Evolutionary conservation across 1,140 invertebrate species (phyloP), one percentile per base, ranked within the genome.

Genomic region (Dinoponera quadriceps): DNA sequence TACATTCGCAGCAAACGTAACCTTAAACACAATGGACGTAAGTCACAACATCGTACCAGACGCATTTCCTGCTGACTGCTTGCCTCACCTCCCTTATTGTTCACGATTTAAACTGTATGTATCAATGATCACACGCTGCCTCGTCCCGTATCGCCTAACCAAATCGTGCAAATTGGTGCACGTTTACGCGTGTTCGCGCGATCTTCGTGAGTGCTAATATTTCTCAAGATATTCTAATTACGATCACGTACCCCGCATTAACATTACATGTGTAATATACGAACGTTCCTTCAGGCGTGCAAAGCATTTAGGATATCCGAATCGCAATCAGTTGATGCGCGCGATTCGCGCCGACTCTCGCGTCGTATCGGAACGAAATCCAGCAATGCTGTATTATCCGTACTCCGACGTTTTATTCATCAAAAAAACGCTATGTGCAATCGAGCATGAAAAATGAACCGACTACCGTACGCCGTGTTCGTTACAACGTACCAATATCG

Each of bases 181-280:
- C 7, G 33, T 33, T 2, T 33, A 33, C 2, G 33, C 33, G 33
- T 33, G n/a, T n/a, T n/a, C 44, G 27, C 48, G 27, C 44, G 27
- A 22, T 25, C 38, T 38, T n/a, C n/a, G n/a, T n/a, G n/a, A n/a
- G n/a, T n/a, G n/a, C n/a, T n/a, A n/a, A n/a, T n/a, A n/a, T n/a
- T 68, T n/a, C 14, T 16, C 75, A 44, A 48, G 75, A 69, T 57
- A 80, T 80, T 57, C 51, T 48, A 71, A 80, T 80, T 80, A 48
- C 75, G 22, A 29, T 80, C 75, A 69, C 75, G 65, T 80, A 69
- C 9, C 5, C 27, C 44, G 75, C 69, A 80, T 80, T 71, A 80
- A 80, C 69, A 80, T 80, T 80, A 80, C 33, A 44, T 69, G 1
- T 55, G 33, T 57, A 69, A 80, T 71, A 27, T 57, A 27, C 65